Percentiles rank a stretch among this genome's conserved stretches.
These are phyloP conservation scores for Phrynocephalus versicolor DNA, from an alignment of 2,113 vertebrate species.

Conservation along the genomic window DNA sequence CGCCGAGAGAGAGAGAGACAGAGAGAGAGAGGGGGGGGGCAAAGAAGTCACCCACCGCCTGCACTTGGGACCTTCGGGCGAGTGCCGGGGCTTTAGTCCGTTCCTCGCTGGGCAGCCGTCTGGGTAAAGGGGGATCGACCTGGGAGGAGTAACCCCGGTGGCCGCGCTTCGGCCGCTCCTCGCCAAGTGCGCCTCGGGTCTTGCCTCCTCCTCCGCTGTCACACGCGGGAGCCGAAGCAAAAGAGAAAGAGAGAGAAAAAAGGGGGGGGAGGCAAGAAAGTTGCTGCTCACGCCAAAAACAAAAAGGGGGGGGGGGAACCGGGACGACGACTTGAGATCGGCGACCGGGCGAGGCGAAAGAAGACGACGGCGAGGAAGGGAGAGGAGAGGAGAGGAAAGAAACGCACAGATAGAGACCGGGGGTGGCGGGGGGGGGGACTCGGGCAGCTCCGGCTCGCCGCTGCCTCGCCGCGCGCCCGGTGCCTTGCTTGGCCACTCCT, in stretches of 20 bases:
- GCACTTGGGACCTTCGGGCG: constrained; percentile 32
- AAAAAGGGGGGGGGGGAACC: neutral
- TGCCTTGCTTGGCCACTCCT: constrained; percentile 8
- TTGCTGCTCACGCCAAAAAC: neutral
- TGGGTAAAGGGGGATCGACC: neutral
- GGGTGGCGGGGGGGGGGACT: no score
- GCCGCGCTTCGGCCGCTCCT: neutral
- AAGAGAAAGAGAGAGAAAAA: neutral
- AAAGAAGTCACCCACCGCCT: constrained; percentile 30
- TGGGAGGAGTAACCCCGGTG: constrained; percentile 5
- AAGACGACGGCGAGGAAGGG: neutral
- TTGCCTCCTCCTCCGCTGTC: neutral
- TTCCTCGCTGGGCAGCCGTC: neutral
- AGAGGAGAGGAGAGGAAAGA: neutral
- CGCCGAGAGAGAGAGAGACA: no score
- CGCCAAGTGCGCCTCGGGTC: neutral
- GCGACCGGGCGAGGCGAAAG: no score
- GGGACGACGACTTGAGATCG: neutral
- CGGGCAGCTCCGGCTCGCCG: neutral
- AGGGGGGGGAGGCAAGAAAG: neutral
- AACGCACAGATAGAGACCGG: no score
- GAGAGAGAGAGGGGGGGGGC: neutral
- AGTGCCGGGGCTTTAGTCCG: neutral
- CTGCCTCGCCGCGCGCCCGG: neutral
- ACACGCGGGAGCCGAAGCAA: no score